Evolutionary conservation across 1,140 invertebrate species (phyloP).

Genomic region (Goniozus legneri): DNA sequence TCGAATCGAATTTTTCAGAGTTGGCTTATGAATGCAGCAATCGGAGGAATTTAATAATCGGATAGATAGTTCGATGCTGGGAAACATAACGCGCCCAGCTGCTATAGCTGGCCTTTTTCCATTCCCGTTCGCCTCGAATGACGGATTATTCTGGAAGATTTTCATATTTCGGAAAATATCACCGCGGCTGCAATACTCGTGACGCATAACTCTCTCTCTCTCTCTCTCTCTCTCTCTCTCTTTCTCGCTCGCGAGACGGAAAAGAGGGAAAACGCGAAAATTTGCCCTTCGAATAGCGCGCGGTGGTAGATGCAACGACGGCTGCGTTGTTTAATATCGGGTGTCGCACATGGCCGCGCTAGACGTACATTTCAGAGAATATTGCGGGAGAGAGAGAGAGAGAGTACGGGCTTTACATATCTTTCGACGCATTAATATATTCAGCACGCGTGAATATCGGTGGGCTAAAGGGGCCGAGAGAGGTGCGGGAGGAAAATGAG

Average conservation of each 20-base stretch:
- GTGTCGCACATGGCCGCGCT: conserved; percentile 42
- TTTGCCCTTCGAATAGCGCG: conserved; percentile 13
- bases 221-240: too few species aligned
- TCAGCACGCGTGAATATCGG: conserved; percentile 53
- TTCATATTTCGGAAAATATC: conserved; percentile 43
- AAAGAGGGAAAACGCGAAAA: conserved; percentile 4
- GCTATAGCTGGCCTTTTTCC: too few species aligned
- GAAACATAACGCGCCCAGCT: conserved; percentile 37
- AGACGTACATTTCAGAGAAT: conserved; percentile 51
- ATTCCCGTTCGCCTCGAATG: conserved; percentile 31
- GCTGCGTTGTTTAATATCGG: conserved; percentile 51
- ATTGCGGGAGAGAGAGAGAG: conserved; percentile 27
- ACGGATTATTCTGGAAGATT: conserved; percentile 36
- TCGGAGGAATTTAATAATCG: too few species aligned
- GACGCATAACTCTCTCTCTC: neutral
- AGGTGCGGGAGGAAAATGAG: conserved; percentile 10
- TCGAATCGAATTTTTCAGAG: too few species aligned
- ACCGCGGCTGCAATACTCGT: conserved; percentile 3
- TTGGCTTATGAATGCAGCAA: too few species aligned
- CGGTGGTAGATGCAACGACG: conserved; percentile 44
- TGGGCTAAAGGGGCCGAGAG: conserved; percentile 11
- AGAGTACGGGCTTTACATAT: conserved; percentile 37
- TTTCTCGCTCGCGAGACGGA: neutral
- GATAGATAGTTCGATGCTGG: too few species aligned
- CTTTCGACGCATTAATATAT: conserved; percentile 52